Percentiles rank a stretch among this genome's conserved stretches.
Conservation (phyloP, 2,113 vertebrate genomes). For the Ploceus nigricollis region DNA sequence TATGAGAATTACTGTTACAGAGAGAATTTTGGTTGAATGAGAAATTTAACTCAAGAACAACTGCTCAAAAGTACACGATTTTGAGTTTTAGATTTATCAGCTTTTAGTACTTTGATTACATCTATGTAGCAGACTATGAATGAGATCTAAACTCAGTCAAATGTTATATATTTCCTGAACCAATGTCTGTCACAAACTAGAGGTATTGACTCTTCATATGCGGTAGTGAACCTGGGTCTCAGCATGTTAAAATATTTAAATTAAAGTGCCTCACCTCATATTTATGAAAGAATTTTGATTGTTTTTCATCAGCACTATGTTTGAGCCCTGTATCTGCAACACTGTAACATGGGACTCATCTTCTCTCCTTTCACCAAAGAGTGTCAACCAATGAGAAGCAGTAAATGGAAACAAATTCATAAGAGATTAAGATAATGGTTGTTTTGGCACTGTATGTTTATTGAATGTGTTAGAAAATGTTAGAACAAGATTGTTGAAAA, state of each 20-base stretch:
- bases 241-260: background rate
- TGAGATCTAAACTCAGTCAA: background rate
- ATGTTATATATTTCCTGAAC: background rate
- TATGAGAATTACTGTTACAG: background rate
- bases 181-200: background rate
- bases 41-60: background rate
- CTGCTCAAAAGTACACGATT: background rate
- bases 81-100: background rate
- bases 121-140: background rate
- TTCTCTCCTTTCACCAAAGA: background rate
- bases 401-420: background rate
- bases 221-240: accelerated
- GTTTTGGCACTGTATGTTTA: background rate
- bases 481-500: background rate
- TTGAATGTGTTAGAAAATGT: background rate
- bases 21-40: background rate
- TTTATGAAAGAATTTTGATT: background rate
- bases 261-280: background rate
- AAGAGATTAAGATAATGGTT: background rate
- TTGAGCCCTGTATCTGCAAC: background rate
- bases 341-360: no score
- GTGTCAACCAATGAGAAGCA: background rate
- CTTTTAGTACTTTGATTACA: accelerated
- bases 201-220: background rate
- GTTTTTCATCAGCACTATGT: background rate